A percentile compares a stretch with the other conserved stretches of the same genome.
These are phyloP conservation scores for Acanthaster planci DNA, from an alignment of 35 echinoderm and acorn worm species.

Conservation along the genomic window DNA sequence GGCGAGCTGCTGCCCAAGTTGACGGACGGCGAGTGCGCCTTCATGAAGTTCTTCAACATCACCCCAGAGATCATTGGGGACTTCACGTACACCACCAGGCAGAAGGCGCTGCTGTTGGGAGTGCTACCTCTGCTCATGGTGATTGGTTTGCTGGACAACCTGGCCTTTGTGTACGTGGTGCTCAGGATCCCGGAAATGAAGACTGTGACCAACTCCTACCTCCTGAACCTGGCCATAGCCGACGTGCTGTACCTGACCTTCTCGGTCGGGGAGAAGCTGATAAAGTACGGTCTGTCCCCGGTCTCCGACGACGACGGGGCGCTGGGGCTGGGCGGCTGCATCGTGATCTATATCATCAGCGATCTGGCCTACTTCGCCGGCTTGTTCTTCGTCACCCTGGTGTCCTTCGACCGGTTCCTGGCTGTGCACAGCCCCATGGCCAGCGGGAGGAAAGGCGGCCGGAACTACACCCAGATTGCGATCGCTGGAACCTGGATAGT, in stretches of 20 bases:
- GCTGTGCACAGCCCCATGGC: conserved; percentile 70
- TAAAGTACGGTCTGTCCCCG: conserved; percentile 54
- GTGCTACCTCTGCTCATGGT: conserved; percentile 54
- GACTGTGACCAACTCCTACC: conserved; percentile 83
- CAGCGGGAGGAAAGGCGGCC: conserved; percentile 14
- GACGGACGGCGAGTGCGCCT: not conserved
- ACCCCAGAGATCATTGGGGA: not conserved
- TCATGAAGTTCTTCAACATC: not conserved
- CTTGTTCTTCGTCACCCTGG: conserved; percentile 81
- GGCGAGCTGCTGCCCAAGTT: not conserved
- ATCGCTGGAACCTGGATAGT: conserved; percentile 51
- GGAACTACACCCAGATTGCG: not conserved
- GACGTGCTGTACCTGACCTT: conserved; percentile 75
- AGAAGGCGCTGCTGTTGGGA: conserved; percentile 25
- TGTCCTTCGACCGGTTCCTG: conserved; percentile 74
- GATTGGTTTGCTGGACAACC: conserved; percentile 66
- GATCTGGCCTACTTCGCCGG: conserved; percentile 86
- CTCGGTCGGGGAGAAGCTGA: conserved; percentile 75
- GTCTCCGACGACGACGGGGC: conserved; percentile 52
- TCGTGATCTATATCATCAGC: conserved; percentile 60
- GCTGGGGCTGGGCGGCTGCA: conserved; percentile 65
- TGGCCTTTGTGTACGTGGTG: conserved; percentile 82
- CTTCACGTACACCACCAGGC: conserved; percentile 28
- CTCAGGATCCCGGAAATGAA: conserved; percentile 71
- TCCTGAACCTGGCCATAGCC: conserved; percentile 77